Evolutionary conservation across 2,797 vertebrate species (phyloP), one percentile per base, ranked within the genome.

Genomic region (Natrix natrix): DNA sequence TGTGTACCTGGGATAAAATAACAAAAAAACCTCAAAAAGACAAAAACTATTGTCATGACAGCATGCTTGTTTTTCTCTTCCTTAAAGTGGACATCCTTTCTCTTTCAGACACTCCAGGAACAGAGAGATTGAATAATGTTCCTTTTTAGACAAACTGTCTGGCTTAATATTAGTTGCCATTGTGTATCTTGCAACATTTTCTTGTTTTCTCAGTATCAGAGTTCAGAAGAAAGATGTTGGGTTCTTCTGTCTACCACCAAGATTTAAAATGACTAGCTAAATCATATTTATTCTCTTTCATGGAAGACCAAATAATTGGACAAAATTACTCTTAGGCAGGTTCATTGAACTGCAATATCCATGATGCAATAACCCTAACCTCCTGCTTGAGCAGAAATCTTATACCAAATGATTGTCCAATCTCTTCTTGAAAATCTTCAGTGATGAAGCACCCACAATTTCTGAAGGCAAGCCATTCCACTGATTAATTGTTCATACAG

Each of bases 301-400:
- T 92, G 91, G 94, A 91, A 55, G 92, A 93, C 8, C 8, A 2
- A 91, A 5, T 87, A 32, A 0, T 57, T 69, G 11, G 93, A 93
- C 93, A 92, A 91, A 95, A 94, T 96, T 92, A 66, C 93, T 26
- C 48, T 56, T 93, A 95, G 91, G 93, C 95, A 87, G 94, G 61
- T 20, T 93, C 96, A 96, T 95, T 96, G 94, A 94, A 96, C 95
- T 96, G 94, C 93, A 88, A 94, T 91, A 95, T 90, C 94, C 26
- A 59, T 59, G 57, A 59, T 59, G 57, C 57, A 59, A 59, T 59
- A 59, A 59, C 5, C 57, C 17, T 22, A 28, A 26, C 26, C 26
- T 28, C 12, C 26, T n/a, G 66, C 14, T 69, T 69, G 14, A 69
- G 66, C 14, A 32, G 66, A 69, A 16, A 69, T 7, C 66, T 32